These are phyloP conservation scores for Dysmachus trigonus DNA, from an alignment of 2,888 invertebrate genomes.

Conservation along the genomic window DNA sequence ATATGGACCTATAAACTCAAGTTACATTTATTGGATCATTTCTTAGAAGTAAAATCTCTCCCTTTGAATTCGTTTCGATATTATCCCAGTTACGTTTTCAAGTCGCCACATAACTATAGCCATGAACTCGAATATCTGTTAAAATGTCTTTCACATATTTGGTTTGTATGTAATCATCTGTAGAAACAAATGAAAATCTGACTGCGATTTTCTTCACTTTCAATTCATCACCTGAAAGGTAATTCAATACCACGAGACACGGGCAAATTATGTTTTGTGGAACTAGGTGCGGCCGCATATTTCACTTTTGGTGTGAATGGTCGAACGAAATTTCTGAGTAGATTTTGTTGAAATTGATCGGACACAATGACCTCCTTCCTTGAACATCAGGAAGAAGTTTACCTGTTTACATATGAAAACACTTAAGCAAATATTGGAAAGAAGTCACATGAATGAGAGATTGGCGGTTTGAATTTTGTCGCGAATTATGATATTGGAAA, in stretches of 20 bases:
- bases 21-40: not conserved
- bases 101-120: not conserved
- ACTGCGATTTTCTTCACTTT: not conserved
- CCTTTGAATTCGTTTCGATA: not conserved
- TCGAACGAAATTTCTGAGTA: not conserved
- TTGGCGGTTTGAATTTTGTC: not conserved
- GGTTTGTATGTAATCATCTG: not conserved
- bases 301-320: not conserved
- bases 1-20: too few species aligned
- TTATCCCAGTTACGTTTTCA: not conserved
- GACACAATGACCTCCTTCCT: not conserved
- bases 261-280: not conserved
- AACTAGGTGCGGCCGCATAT: not conserved
- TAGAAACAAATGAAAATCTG: not conserved
- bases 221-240: not conserved
- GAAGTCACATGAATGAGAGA: not conserved
- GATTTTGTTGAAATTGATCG: not conserved
- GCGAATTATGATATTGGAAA: not conserved
- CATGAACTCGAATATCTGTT: not conserved
- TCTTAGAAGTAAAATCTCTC: not conserved
- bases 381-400: not conserved
- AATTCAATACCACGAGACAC: not conserved
- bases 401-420: not conserved
- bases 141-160: not conserved
- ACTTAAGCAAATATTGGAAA: not conserved